Evolutionary conservation across 2,797 vertebrate genomes (phyloP).

Genomic region (Gorsachius magnificus): DNA sequence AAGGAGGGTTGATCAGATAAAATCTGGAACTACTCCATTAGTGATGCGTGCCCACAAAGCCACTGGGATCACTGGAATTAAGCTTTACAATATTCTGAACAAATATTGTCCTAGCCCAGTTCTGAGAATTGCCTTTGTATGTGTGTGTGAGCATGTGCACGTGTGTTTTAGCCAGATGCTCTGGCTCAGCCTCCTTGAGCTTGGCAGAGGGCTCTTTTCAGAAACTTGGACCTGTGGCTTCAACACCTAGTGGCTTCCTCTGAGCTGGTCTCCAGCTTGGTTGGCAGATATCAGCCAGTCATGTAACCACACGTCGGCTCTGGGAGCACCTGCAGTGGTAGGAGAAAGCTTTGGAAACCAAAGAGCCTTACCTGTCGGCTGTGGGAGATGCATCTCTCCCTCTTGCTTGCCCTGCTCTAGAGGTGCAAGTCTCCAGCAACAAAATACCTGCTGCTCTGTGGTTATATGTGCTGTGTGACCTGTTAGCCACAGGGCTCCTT

Average conservation of each 20-base stretch:
- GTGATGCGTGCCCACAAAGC: neutral
- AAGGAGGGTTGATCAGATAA: neutral
- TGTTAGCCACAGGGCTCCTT: neutral
- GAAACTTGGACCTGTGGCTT: neutral
- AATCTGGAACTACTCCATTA: neutral
- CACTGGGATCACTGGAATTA: neutral
- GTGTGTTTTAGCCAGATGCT: neutral
- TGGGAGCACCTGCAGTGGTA: neutral
- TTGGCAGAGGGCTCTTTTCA: neutral
- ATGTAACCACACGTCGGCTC: neutral
- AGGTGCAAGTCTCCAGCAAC: neutral
- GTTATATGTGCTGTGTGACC: neutral
- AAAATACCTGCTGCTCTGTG: neutral
- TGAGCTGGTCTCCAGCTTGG: neutral
- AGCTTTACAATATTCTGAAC: constrained; percentile 5
- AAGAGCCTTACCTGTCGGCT: neutral
- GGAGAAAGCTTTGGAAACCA: neutral
- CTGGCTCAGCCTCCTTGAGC: neutral
- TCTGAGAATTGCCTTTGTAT: constrained; percentile 18
- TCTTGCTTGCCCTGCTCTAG: neutral
- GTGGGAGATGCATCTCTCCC: neutral
- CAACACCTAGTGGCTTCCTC: neutral
- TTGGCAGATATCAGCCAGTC: neutral
- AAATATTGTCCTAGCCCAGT: constrained; percentile 22
- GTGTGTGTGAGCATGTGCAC: neutral